Evolutionary conservation across 2,797 vertebrate species (phyloP).

Genomic region (Takifugu ocellatus): DNA sequence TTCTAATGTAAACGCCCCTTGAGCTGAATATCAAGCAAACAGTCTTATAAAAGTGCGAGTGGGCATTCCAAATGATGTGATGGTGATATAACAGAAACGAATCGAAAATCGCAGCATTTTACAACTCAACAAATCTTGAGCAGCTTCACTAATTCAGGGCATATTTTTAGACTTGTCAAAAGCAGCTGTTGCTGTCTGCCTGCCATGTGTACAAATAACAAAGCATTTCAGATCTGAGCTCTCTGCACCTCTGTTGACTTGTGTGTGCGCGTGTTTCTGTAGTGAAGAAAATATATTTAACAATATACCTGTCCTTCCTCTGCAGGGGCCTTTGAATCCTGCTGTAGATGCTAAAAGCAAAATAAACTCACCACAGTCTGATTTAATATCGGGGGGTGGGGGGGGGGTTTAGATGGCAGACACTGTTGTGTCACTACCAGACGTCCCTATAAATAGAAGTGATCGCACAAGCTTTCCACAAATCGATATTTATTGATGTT

Average conservation of each 20-base stretch:
- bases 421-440: constrained; percentile 42
- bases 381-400: constrained; percentile 6
- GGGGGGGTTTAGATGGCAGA: constrained; percentile 14
- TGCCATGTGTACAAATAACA: constrained; percentile 25
- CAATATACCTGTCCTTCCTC: rapidly evolving
- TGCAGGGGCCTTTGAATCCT: not conserved
- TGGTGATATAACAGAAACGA: not conserved
- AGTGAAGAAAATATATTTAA: not conserved
- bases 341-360: constrained; percentile 3
- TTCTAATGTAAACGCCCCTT: not conserved
- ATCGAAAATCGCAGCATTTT: constrained; percentile 23
- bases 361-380: not conserved
- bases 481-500: constrained; percentile 58
- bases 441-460: constrained; percentile 61
- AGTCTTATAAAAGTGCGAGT: too few relatives aligned
- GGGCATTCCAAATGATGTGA: too few relatives aligned
- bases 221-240: constrained; percentile 28
- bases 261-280: constrained; percentile 1
- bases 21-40: too few relatives aligned
- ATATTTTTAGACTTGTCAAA: constrained; percentile 53
- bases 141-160: not conserved
- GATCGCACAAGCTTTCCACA: constrained; percentile 58
- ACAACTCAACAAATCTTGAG: constrained; percentile 4
- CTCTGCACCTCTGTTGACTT: constrained; percentile 37
- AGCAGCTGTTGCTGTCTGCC: constrained; percentile 39